Evolutionary conservation across 2,797 vertebrate genomes (phyloP), one percentile per base, ranked within the genome.

Genomic region (Crax fasciolata): DNA sequence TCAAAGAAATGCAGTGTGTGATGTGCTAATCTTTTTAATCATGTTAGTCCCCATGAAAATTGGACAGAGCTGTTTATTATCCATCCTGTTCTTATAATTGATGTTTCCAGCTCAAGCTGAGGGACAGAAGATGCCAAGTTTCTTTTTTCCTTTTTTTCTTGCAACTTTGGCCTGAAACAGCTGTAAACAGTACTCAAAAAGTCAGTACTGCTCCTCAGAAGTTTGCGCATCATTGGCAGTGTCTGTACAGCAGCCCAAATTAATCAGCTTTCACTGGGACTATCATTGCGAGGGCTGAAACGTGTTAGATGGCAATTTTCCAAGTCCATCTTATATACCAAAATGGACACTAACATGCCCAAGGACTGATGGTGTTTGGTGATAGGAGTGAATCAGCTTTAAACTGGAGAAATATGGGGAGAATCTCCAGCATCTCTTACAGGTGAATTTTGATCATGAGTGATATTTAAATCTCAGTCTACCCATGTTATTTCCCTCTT

Each of bases 111-210:
- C 32, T 89, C 68, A 55, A 35, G 71, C 51, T 66, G 61, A 88
- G 25, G 25, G 39, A 59, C 7, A n/a, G 46, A 51, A 75, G 38
- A 85, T 81, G 86, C 68, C 84, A 94, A 48, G 49, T 65, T 83
- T 84, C 19, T 67, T 25, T 54, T 9, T 13, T 39, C 39, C 24
- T 71, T 9, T 14, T 30, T 46, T 30, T 6, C 17, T n/a, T 68
- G 16, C 28, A 71, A 61, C 39, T 89, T 68, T 93, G 54, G 25
- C 54, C 84, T 87, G 71, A 73, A 94, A 41, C 30, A 70, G 16
- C 25, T 73, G 76, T 65, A 92, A 72, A 84, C 65, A 87, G 59
- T 9, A 57, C 17, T 94, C 70, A 44, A 71, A 92, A 91, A 93
- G 76, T 65, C n/a, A 21, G 20, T 71, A 21, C 75, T 88, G 46